phyloP scores from a whole-genome alignment of 2,113 vertebrate species.

The Perca flavescens region DNA sequence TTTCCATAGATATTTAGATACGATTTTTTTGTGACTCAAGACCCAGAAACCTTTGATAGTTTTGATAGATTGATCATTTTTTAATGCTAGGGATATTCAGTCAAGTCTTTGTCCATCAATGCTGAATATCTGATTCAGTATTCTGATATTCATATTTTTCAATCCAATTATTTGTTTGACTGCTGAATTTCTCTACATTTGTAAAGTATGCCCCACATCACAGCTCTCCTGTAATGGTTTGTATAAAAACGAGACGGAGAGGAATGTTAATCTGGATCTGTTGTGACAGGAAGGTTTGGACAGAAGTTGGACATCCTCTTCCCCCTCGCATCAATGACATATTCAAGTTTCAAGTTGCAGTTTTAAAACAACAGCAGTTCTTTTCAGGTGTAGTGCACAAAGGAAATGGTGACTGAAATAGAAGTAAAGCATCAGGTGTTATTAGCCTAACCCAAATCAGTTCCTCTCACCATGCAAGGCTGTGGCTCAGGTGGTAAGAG shows the following conservation, averaged over 20 bases:
- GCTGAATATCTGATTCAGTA: not conserved
- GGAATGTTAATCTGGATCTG: not conserved
- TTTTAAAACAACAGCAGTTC: not conserved
- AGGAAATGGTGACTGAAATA: not conserved
- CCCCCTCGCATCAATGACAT: not conserved
- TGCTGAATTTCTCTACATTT: not conserved
- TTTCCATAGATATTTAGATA: constrained; percentile 12
- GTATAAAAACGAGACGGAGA: not conserved
- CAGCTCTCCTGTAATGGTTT: not conserved
- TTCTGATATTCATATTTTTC: not conserved
- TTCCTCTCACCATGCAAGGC: not conserved
- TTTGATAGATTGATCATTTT: not conserved
- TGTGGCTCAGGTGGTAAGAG: too few species aligned
- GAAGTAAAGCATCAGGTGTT: not conserved
- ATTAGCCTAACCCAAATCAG: not conserved
- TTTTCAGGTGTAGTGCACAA: not conserved
- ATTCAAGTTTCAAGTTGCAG: not conserved
- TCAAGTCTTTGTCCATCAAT: not conserved
- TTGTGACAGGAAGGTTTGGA: not conserved
- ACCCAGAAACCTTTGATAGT: not conserved
- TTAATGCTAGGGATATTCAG: not conserved
- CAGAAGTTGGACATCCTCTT: not conserved
- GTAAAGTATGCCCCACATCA: not conserved
- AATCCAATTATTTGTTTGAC: not conserved
- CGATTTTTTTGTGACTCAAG: not conserved